A percentile compares a stretch with the other conserved stretches of the same genome.
Evolutionary conservation across 2,888 invertebrate genomes (phyloP).

Genomic region (Andrena bucephala): DNA sequence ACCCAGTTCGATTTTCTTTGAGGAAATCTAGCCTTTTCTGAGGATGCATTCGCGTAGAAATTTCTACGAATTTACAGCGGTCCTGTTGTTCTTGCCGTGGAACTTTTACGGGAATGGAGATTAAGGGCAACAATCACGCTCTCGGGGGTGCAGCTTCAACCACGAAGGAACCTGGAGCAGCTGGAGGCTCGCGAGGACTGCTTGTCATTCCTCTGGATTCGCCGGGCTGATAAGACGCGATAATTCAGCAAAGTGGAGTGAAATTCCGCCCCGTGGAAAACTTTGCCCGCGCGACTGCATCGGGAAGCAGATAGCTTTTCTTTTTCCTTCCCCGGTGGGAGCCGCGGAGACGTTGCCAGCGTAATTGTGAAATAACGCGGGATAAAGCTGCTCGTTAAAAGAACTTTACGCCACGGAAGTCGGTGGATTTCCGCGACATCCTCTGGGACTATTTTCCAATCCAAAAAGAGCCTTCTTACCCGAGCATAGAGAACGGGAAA

Average conservation of each 20-base stretch:
- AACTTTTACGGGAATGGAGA: background rate
- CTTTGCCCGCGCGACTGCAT: slow-evolving; percentile 7
- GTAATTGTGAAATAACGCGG: slow-evolving; percentile 36
- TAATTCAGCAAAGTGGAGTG: slow-evolving; percentile 1
- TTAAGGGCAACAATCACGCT: background rate
- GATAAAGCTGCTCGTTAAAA: slow-evolving; percentile 36
- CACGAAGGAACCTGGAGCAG: too few species aligned
- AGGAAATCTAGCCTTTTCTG: too few species aligned
- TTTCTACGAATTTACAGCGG: background rate
- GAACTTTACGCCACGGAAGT: background rate
- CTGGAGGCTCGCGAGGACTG: background rate
- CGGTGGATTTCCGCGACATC: background rate
- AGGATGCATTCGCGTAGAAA: too few species aligned
- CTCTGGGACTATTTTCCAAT: background rate
- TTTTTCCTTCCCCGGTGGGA: slow-evolving; percentile 4
- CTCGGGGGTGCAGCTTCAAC: background rate
- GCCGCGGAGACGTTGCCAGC: background rate
- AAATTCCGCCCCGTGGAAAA: slow-evolving; percentile 8
- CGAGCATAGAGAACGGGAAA: too few species aligned
- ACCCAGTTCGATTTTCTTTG: too few species aligned
- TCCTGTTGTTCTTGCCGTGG: background rate
- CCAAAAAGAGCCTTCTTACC: background rate
- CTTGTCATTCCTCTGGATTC: slow-evolving; percentile 9
- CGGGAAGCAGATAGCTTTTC: background rate
- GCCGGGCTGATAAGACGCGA: slow-evolving; percentile 1